These are phyloP conservation scores for Malurus splendens DNA, from an alignment of 2,797 vertebrate genomes.

Conservation along the genomic window DNA sequence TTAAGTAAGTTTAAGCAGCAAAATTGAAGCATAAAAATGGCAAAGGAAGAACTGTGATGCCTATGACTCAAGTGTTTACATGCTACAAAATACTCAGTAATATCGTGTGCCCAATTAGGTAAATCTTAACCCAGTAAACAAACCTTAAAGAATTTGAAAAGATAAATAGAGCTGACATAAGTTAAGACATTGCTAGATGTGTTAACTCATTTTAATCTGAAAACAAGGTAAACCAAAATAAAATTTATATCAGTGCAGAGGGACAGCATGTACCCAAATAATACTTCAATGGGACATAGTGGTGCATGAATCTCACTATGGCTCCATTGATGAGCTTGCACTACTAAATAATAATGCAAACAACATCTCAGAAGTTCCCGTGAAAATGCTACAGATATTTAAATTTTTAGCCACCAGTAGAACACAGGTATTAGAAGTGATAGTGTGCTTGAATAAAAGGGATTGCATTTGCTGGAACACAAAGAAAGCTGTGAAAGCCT, in stretches of 20 bases:
- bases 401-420: not conserved
- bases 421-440: not conserved
- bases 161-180: not conserved
- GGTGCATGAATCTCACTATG: not conserved
- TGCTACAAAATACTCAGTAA: slow-evolving; percentile 3
- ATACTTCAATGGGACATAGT: not conserved
- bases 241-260: not conserved
- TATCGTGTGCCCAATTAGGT: not conserved
- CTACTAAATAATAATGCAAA: not conserved
- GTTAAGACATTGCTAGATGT: not conserved
- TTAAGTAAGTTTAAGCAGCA: not conserved
- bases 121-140: slow-evolving; percentile 14
- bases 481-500: slow-evolving; percentile 4
- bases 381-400: not conserved
- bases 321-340: not conserved
- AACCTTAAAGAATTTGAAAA: not conserved
- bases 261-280: not conserved
- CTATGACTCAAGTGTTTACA: slow-evolving; percentile 1
- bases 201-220: slow-evolving; percentile 14
- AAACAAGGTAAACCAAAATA: not conserved
- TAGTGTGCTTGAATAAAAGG: not conserved
- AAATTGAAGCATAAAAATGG: not conserved
- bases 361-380: not conserved
- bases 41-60: not conserved
- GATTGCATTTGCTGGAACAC: not conserved